Evolutionary conservation across 1,140 invertebrate species (phyloP).

Genomic region (Metopolophium dirhodum): DNA sequence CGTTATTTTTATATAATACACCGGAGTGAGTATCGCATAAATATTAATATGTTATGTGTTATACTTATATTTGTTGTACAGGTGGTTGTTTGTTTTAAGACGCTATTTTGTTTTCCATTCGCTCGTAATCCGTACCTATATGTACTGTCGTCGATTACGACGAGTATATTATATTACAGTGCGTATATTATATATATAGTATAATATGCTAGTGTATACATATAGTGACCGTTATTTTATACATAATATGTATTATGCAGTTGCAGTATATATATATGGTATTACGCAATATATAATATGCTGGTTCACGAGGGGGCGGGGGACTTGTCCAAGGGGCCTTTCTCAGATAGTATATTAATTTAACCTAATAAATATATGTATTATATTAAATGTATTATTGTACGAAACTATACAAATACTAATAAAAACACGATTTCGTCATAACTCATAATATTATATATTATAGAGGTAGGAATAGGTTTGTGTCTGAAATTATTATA

Average conservation of each 20-base stretch:
- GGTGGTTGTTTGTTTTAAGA: neutral
- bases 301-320: neutral
- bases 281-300: neutral
- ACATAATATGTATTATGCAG: neutral
- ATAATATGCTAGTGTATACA: too few relatives aligned
- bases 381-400: neutral
- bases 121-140: neutral
- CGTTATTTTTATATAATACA: neutral
- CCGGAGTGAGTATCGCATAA: neutral
- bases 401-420: neutral
- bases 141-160: neutral
- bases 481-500: neutral
- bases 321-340: neutral
- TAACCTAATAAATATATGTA: neutral
- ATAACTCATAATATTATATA: neutral
- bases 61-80: slow-evolving; percentile 5
- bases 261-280: neutral
- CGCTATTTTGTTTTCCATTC: neutral
- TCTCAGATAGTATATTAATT: neutral
- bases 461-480: neutral
- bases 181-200: neutral
- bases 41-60: neutral
- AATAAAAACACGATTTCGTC: neutral
- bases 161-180: neutral
- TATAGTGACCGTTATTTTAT: neutral